phyloP scores from a whole-genome alignment of 2,888 invertebrate genomes.

The Lasioglossum morio region DNA sequence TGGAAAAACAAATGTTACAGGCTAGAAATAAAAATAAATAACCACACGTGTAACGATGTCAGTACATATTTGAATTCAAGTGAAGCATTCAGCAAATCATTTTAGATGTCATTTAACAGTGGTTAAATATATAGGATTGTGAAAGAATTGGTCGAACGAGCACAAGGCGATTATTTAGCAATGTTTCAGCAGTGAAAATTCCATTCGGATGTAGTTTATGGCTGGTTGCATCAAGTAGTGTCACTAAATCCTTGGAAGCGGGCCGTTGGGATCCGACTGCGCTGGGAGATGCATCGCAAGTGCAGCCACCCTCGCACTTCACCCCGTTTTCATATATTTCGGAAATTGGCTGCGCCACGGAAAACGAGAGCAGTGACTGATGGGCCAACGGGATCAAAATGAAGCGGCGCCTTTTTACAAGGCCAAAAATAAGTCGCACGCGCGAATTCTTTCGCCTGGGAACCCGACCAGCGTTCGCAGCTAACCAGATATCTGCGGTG shows the following conservation, averaged over 20 bases:
- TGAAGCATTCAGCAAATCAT: background rate
- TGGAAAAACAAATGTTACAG: too few species aligned
- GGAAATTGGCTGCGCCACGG: background rate
- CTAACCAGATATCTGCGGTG: background rate
- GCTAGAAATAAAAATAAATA: background rate
- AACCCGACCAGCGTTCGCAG: background rate
- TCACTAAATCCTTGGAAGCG: background rate
- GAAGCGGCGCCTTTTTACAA: constrained; percentile 44
- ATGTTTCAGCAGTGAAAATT: background rate
- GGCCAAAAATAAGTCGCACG: constrained; percentile 62
- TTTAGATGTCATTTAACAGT: background rate
- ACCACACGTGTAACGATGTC: background rate
- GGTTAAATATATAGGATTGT: background rate
- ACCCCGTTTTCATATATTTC: constrained; percentile 19
- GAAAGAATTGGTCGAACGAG: background rate
- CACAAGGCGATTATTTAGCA: background rate
- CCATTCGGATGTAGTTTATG: background rate
- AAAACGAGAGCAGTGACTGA: constrained; percentile 4
- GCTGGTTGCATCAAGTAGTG: background rate
- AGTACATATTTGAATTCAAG: background rate
- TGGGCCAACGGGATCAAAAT: constrained; percentile 17
- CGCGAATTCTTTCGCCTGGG: constrained; percentile 59
- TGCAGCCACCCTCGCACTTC: background rate
- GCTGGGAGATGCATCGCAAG: background rate
- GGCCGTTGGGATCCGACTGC: background rate